Base-by-base conservation (phyloP, 2,113 vertebrate genomes). In the Oncorhynchus kisutch region DNA sequence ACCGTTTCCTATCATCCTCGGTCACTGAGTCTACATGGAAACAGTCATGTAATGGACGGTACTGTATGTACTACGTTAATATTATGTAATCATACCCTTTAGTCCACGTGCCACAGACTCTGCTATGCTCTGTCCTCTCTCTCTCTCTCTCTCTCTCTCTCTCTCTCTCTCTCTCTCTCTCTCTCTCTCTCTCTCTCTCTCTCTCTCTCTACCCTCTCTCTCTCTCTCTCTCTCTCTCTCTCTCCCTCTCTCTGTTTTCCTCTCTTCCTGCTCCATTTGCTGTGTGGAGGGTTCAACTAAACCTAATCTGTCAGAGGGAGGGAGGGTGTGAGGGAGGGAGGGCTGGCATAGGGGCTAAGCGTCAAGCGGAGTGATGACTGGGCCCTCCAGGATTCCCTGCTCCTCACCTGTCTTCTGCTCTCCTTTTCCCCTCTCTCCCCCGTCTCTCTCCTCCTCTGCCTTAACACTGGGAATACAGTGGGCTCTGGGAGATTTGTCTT, bases 401-500 rank as follows among this genome's bases (percentile, higher is more conserved):
- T 39, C 57, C 25, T 12, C 20, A 11, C 16, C 51, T 59, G 5
- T 20, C 71, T 68, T 3, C 22, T 57, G 48, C 25, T 65, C 18
- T 5, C 62, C 18, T 60, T 18, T 18, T 12, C 29, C 29, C 34
- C 48, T n/a, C 8, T 78, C 7, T 71, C 54, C 59, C 13, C 29
- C 12, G 1, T 12, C 5, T 49, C 13, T 14, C 60, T 66, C 39
- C 11, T 12, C 71, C 84, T 84, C 86, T 82, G 83, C 73, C 77
- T 81, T 85, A 85, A 54, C 79, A 82, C 83, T 88, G 91, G 90
- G 90, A 91, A 92, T 91, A 89, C 83, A 75, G 81, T 62, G 25
- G 85, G 86, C 87, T 84, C 80, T 74, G 82, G 83, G 86, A 90
- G 89, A 92, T 92, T 91, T 93, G 92, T 91, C 92, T 93, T 91